A percentile compares a stretch with the other conserved stretches of the same genome.
phyloP scores from a whole-genome alignment of 2,888 invertebrate genomes.

The Ariolimax columbianus region DNA sequence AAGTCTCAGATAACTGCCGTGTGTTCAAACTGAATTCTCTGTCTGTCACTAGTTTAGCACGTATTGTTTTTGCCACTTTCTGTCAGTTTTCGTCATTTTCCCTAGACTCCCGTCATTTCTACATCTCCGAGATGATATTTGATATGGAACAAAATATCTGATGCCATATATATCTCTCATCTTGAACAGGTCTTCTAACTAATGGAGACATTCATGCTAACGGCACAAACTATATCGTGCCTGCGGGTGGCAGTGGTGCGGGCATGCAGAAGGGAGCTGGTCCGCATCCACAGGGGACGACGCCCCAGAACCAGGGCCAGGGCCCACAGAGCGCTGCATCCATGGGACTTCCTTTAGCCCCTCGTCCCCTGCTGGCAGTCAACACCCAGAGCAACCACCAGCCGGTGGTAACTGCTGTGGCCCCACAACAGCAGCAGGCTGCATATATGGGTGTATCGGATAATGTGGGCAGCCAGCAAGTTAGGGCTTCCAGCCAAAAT shows the following conservation, averaged over 20 bases:
- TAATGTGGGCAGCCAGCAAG: conserved; percentile 26
- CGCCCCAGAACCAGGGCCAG: conserved; percentile 1
- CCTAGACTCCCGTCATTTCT: too few species aligned
- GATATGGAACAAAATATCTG: too few species aligned
- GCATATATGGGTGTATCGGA: conserved; percentile 21
- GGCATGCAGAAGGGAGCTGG: conserved; percentile 22
- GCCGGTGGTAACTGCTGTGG: neutral
- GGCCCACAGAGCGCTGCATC: conserved; percentile 24
- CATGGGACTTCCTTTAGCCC: conserved; percentile 20
- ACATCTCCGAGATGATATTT: too few species aligned
- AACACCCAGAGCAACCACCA: conserved; percentile 31
- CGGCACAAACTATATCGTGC: conserved; percentile 32
- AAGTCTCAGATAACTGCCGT: too few species aligned
- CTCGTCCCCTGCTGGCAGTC: conserved; percentile 34
- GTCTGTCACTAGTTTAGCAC: too few species aligned
- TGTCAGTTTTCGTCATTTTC: too few species aligned
- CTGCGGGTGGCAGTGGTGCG: conserved; percentile 5
- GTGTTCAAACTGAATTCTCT: too few species aligned
- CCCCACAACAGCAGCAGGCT: neutral
- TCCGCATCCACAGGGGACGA: conserved; percentile 16
- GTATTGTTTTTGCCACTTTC: too few species aligned
- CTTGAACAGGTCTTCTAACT: conserved; percentile 40
- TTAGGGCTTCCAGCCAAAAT: conserved; percentile 9
- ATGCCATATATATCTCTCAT: neutral
- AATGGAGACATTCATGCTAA: conserved; percentile 44